Percentiles rank a stretch among this genome's conserved stretches.
phyloP scores from a whole-genome alignment of 2,113 vertebrate genomes.

The Boulengeromyrus knoepffleri region DNA sequence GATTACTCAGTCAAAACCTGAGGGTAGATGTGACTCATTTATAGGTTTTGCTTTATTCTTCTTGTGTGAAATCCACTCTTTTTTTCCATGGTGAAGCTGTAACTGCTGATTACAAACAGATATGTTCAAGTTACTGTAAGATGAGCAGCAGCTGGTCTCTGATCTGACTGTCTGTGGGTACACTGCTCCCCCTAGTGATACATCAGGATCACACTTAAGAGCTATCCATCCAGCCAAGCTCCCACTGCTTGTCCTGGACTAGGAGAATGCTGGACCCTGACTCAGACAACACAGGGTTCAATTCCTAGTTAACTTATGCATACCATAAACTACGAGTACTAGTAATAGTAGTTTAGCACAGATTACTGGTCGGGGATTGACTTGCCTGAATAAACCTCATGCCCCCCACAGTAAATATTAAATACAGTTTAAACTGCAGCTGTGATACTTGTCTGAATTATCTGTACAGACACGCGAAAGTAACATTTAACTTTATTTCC shows the following conservation, averaged over 20 bases:
- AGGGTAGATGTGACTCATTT: not conserved
- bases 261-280: not conserved
- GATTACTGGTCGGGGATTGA: not conserved
- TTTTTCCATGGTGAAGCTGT: not conserved
- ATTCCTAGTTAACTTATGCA: not conserved
- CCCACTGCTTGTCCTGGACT: not conserved
- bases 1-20: not conserved
- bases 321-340: not conserved
- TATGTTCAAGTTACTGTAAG: not conserved
- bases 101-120: slow-evolving; percentile 2
- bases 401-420: not conserved
- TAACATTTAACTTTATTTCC: slow-evolving; percentile 61
- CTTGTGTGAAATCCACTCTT: not conserved
- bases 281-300: not conserved
- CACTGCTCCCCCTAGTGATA: not conserved
- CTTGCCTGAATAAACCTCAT: not conserved
- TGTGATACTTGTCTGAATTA: not conserved
- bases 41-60: not conserved
- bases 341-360: not conserved
- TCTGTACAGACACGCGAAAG: not conserved
- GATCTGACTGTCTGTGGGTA: not conserved
- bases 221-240: not conserved
- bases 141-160: not conserved
- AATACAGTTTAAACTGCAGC: not conserved
- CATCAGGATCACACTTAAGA: not conserved